A percentile compares a stretch with the other conserved stretches of the same genome.
These are phyloP conservation scores for Drosophila hydei DNA, from an alignment of 1,140 invertebrate genomes.

Conservation along the genomic window DNA sequence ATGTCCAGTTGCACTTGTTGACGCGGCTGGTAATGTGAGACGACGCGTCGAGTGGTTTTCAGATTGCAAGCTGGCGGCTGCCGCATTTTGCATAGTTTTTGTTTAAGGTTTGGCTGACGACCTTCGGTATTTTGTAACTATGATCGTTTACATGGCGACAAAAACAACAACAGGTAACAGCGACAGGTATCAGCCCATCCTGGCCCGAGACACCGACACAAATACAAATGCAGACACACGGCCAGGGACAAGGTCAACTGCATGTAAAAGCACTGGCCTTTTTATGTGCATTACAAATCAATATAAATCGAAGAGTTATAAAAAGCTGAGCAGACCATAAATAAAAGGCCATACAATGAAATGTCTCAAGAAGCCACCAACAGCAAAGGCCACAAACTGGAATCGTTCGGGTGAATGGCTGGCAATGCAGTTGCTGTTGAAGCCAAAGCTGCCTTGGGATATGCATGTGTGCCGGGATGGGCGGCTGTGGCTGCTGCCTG, in stretches of 20 bases:
- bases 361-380: conserved; percentile 69
- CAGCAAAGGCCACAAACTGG: conserved; percentile 58
- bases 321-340: conserved; percentile 76
- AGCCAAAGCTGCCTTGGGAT: conserved; percentile 7
- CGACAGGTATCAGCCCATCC: conserved; percentile 21
- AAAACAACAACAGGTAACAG: conserved; percentile 5
- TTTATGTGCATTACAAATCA: conserved; percentile 74
- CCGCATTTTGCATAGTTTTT: conserved; percentile 32
- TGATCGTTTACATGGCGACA: conserved; percentile 47
- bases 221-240: neutral
- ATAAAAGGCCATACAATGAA: conserved; percentile 72
- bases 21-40: conserved; percentile 44
- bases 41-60: conserved; percentile 11
- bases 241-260: conserved; percentile 73
- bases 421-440: conserved; percentile 13
- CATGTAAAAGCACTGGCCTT: conserved; percentile 51
- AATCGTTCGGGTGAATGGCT: conserved; percentile 74
- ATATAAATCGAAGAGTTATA: conserved; percentile 81
- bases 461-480: conserved; percentile 36
- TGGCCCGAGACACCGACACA: conserved; percentile 1
- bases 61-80: conserved; percentile 16
- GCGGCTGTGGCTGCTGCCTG: conserved; percentile 41
- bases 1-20: conserved; percentile 47
- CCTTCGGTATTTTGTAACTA: conserved; percentile 68
- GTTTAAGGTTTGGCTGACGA: conserved; percentile 29